phyloP scores from a whole-genome alignment of 2,113 vertebrate species.

The Lathamus discolor region DNA sequence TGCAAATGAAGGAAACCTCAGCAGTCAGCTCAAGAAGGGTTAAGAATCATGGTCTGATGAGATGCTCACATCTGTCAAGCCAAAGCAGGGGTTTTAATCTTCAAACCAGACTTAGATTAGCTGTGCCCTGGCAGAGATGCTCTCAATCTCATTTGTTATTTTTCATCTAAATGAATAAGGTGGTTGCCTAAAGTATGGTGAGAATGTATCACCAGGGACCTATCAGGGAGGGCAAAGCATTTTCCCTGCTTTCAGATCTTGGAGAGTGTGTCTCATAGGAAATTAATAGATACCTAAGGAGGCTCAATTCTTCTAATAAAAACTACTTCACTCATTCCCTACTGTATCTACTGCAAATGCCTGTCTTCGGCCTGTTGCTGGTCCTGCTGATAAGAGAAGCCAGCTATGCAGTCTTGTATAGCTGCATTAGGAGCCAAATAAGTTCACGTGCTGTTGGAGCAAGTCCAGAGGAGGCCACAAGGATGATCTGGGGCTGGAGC shows the following conservation, averaged over 20 bases:
- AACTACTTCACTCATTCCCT: neutral
- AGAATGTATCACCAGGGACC: neutral
- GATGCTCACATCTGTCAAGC: neutral
- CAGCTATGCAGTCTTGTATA: neutral
- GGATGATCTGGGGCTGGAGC: neutral
- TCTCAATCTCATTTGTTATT: neutral
- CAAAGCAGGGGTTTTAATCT: neutral
- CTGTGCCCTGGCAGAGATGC: neutral
- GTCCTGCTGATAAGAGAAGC: neutral
- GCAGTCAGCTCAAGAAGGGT: neutral
- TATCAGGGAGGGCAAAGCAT: neutral
- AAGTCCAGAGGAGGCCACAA: neutral
- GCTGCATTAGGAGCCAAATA: neutral
- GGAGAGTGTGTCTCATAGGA: neutral
- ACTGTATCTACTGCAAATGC: neutral
- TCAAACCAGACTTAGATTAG: neutral
- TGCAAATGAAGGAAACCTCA: neutral
- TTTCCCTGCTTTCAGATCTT: neutral
- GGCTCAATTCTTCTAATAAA: neutral
- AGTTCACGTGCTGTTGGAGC: neutral
- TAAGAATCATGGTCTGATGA: neutral
- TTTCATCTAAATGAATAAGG: neutral
- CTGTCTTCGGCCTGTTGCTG: neutral
- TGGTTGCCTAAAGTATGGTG: neutral
- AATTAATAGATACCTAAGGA: neutral